These are phyloP conservation scores for Rhinichthys klamathensis DNA, from an alignment of 2,113 vertebrate genomes.

Conservation along the genomic window DNA sequence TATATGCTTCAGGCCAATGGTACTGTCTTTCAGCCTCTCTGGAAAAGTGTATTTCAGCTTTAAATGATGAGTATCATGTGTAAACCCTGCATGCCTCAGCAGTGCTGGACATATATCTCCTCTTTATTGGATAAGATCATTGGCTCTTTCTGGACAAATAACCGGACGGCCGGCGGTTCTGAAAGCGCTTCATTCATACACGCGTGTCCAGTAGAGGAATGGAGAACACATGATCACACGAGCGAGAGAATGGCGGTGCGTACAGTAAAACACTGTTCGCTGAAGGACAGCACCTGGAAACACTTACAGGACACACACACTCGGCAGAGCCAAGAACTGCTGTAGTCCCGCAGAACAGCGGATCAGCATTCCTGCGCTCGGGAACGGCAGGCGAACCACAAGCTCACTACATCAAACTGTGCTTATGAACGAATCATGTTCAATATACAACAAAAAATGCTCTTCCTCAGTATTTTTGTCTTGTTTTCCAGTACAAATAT, in stretches of 20 bases:
- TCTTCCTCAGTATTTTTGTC: no score
- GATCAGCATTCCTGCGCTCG: constrained; percentile 43
- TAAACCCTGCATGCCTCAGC: not conserved
- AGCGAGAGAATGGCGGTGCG: not conserved
- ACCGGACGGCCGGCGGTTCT: not conserved
- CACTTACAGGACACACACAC: constrained; percentile 70
- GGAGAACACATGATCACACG: constrained; percentile 10
- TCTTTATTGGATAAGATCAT: not conserved
- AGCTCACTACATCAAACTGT: no score
- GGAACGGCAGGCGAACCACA: no score
- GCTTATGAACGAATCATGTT: no score
- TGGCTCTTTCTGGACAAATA: not conserved
- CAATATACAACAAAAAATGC: no score
- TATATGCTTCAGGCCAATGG: no score
- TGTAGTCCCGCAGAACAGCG: constrained; percentile 59
- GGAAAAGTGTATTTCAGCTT: not conserved
- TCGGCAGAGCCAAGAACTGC: constrained; percentile 70
- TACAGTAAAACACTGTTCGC: constrained; percentile 56
- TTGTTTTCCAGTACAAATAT: no score
- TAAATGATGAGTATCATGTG: not conserved
- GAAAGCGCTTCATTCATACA: not conserved
- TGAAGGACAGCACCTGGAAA: constrained; percentile 71
- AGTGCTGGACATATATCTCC: not conserved
- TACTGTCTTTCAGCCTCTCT: no score
- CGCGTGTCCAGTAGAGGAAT: not conserved